Conservation (phyloP, 2,113 vertebrate genomes). For the Crotophaga sulcirostris region DNA sequence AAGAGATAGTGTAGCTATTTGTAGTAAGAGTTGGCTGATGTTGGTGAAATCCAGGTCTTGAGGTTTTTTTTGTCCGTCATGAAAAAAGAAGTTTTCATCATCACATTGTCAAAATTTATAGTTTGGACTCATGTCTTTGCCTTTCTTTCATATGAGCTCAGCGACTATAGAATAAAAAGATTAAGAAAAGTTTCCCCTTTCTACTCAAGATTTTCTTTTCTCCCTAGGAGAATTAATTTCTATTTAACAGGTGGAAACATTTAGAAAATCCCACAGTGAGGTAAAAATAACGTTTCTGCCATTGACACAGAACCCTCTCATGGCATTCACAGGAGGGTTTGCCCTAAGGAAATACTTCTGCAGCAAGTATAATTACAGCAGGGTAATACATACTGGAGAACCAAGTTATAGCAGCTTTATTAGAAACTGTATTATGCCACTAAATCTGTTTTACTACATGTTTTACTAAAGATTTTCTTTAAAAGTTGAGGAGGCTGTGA, state of each 20-base stretch:
- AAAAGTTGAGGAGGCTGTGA: background rate
- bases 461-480: constrained; percentile 13
- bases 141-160: background rate
- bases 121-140: background rate
- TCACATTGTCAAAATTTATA: background rate
- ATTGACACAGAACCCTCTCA: background rate
- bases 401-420: background rate
- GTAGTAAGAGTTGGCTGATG: background rate
- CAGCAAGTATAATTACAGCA: constrained; percentile 25
- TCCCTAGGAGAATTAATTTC: background rate
- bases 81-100: background rate
- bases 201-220: background rate
- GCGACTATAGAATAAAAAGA: background rate
- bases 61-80: background rate
- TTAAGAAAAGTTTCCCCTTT: background rate
- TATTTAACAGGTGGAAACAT: constrained; percentile 1
- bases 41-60: background rate
- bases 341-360: constrained; percentile 19
- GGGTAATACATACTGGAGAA: background rate
- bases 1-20: background rate
- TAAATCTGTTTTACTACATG: background rate
- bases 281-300: constrained; percentile 32
- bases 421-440: background rate
- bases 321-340: background rate
- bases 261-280: background rate